These are phyloP conservation scores for Ifrita kowaldi DNA, from an alignment of 2,113 vertebrate species.

Conservation along the genomic window DNA sequence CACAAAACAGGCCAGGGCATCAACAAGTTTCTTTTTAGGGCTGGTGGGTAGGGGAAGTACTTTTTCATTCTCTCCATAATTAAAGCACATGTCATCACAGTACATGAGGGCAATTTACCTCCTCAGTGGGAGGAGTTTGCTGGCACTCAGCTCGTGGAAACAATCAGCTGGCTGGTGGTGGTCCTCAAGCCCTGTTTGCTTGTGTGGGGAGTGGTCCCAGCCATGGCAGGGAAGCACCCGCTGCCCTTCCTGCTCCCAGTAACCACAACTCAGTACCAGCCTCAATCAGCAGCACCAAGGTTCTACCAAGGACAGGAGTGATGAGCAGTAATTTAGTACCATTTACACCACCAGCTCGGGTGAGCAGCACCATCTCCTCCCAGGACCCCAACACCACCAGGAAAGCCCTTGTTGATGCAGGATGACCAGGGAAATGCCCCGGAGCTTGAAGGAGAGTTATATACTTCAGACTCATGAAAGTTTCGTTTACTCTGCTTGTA, in stretches of 20 bases:
- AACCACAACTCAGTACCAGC: neutral
- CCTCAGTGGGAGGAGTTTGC: neutral
- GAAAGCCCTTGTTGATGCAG: neutral
- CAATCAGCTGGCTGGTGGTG: neutral
- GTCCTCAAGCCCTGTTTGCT: neutral
- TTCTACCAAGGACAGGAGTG: neutral
- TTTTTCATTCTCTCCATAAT: neutral
- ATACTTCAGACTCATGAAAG: neutral
- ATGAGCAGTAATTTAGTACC: neutral
- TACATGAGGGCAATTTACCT: neutral
- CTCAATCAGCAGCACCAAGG: neutral
- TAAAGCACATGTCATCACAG: neutral
- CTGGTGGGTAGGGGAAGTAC: rapidly evolving
- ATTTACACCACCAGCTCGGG: neutral
- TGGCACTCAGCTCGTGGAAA: neutral
- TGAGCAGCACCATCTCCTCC: neutral
- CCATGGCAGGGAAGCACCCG: neutral
- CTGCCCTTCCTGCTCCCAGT: neutral
- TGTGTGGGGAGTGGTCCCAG: neutral
- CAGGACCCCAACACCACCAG: neutral
- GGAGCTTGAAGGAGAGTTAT: neutral
- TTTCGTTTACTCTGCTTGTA: neutral
- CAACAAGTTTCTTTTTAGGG: neutral
- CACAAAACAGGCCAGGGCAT: neutral
- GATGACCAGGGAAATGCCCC: neutral